Evolutionary conservation across 2,797 vertebrate genomes (phyloP).

Genomic region (Amniataba percoides): DNA sequence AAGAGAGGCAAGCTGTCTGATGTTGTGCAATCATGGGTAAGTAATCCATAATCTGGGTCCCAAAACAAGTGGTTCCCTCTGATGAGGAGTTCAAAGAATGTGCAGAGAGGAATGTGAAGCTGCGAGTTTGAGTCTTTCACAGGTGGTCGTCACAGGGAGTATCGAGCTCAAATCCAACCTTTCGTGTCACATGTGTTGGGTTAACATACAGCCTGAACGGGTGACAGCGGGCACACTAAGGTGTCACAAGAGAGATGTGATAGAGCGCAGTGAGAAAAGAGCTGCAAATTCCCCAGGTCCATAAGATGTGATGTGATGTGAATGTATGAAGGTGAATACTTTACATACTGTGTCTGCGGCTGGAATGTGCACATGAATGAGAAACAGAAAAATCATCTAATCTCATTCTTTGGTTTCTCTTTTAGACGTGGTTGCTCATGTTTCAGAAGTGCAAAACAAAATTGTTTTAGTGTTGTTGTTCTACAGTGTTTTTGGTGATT

Average conservation of each 20-base stretch:
- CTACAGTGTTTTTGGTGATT: neutral
- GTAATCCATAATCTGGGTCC: slow-evolving; percentile 56
- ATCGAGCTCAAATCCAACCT: slow-evolving; percentile 23
- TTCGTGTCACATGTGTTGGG: slow-evolving; percentile 47
- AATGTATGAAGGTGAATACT: neutral
- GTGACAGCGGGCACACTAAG: neutral
- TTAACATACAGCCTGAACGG: slow-evolving; percentile 5
- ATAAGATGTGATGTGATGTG: neutral
- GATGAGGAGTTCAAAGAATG: slow-evolving; percentile 62
- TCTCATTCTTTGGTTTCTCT: neutral
- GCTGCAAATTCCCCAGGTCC: neutral
- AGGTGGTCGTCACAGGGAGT: slow-evolving; percentile 36
- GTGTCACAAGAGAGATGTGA: neutral
- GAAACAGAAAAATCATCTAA: neutral
- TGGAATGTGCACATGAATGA: neutral
- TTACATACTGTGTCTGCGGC: neutral
- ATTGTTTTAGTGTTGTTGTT: neutral
- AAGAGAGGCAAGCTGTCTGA: slow-evolving; percentile 34
- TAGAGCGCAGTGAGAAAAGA: too few species aligned
- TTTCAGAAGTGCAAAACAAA: neutral
- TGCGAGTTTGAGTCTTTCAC: slow-evolving; percentile 22
- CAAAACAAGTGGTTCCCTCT: slow-evolving; percentile 55
- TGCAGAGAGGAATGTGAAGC: slow-evolving; percentile 48
- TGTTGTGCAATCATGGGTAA: slow-evolving; percentile 61
- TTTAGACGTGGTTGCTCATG: neutral